Percentiles rank a stretch among this genome's conserved stretches.
Evolutionary conservation across 1,140 invertebrate genomes (phyloP).

Genomic region (Philopotamus ludificatus): DNA sequence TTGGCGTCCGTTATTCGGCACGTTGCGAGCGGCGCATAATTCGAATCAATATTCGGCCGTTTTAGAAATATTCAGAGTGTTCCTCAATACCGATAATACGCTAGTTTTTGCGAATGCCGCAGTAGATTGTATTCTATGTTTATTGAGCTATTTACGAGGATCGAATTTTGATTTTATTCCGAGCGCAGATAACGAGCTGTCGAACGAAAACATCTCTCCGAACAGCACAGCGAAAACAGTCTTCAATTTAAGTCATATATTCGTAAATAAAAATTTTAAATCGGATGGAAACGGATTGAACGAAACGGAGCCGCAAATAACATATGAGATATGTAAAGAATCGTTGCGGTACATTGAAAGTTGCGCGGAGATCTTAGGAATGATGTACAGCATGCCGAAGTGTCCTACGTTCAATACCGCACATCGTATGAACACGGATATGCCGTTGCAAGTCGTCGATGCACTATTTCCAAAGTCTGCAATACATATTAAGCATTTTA

Average conservation of each 20-base stretch:
- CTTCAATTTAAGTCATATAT: slow-evolving; percentile 34
- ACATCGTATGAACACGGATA: slow-evolving; percentile 79
- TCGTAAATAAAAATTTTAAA: slow-evolving; percentile 29
- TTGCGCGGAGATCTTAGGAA: slow-evolving; percentile 81
- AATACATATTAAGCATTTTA: slow-evolving; percentile 55
- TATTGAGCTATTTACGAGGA: slow-evolving; percentile 68
- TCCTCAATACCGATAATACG: slow-evolving; percentile 87
- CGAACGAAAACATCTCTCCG: slow-evolving; percentile 41
- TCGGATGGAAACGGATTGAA: slow-evolving; percentile 9
- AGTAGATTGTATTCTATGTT: slow-evolving; percentile 87
- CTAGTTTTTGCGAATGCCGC: slow-evolving; percentile 92
- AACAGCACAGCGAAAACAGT: slow-evolving; percentile 35
- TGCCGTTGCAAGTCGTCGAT: slow-evolving; percentile 77
- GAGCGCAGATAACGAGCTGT: slow-evolving; percentile 42
- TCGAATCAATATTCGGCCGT: slow-evolving; percentile 73
- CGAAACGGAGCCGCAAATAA: slow-evolving; percentile 47
- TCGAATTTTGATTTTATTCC: slow-evolving; percentile 49
- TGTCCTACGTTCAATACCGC: slow-evolving; percentile 90
- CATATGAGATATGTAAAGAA: slow-evolving; percentile 76
- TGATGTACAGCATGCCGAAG: slow-evolving; percentile 93
- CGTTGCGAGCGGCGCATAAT: slow-evolving; percentile 77
- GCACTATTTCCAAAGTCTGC: slow-evolving; percentile 73
- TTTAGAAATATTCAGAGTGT: slow-evolving; percentile 90
- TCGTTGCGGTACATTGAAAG: slow-evolving; percentile 82
- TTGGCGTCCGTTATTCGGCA: slow-evolving; percentile 90